Evolutionary conservation across 2,113 vertebrate species (phyloP).

Genomic region (Gasterosteus aculeatus): DNA sequence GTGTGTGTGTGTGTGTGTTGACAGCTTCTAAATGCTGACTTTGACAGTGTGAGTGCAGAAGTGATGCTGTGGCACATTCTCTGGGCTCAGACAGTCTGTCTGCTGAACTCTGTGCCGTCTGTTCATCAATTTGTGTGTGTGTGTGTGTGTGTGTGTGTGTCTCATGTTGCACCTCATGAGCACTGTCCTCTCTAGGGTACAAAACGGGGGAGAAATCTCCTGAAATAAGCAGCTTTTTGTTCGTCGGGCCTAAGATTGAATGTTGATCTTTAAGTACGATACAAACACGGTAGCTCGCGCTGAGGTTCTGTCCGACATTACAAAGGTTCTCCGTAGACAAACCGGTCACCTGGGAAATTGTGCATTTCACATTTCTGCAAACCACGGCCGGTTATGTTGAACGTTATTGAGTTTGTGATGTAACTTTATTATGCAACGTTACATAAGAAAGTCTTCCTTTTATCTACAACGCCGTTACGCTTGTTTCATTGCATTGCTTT

Average conservation of each 20-base stretch:
- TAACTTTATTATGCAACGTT: too few relatives aligned
- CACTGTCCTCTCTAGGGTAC: slow-evolving; percentile 18
- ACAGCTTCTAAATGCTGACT: slow-evolving; percentile 69
- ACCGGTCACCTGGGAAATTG: background rate
- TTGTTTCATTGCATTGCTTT: background rate
- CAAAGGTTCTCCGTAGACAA: background rate
- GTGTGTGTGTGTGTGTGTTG: slow-evolving; percentile 19
- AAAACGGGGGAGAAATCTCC: background rate
- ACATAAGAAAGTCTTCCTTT: too few relatives aligned
- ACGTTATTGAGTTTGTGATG: too few relatives aligned
- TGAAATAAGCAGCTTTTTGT: background rate
- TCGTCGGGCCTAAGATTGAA: background rate
- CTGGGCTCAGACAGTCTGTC: slow-evolving; percentile 70
- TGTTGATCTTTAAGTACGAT: too few relatives aligned
- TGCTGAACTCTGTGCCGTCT: slow-evolving; percentile 54
- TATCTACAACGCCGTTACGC: too few relatives aligned
- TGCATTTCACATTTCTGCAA: too few relatives aligned
- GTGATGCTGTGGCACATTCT: slow-evolving; percentile 75
- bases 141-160: slow-evolving; percentile 6
- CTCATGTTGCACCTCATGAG: slow-evolving; percentile 22
- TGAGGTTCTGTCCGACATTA: background rate
- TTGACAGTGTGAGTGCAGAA: slow-evolving; percentile 60
- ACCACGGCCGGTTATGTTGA: too few relatives aligned
- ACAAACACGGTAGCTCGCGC: background rate
- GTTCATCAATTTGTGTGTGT: slow-evolving; percentile 36